Conservation (phyloP, 2,888 invertebrate genomes). For the Pollenia griseotomentosa region DNA sequence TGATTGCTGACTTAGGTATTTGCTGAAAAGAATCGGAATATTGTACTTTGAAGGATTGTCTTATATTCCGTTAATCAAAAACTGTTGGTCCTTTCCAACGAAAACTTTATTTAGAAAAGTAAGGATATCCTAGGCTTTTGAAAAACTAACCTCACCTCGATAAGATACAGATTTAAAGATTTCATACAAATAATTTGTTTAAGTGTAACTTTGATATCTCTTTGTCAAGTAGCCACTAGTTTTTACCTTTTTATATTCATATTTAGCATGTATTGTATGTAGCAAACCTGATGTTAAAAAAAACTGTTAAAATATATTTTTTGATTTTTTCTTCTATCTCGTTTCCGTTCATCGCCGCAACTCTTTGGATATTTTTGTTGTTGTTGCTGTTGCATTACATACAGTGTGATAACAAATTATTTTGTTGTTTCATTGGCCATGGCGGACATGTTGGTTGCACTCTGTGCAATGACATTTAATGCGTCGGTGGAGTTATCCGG, state of each 20-base stretch:
- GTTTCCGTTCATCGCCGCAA: background rate
- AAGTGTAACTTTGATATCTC: too few relatives aligned
- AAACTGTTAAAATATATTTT: background rate
- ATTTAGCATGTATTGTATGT: slow-evolving; percentile 9
- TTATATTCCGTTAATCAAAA: too few relatives aligned
- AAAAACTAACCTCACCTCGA: too few relatives aligned
- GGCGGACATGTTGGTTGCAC: slow-evolving; percentile 97
- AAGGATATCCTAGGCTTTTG: too few relatives aligned
- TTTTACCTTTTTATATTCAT: background rate
- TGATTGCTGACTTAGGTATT: too few relatives aligned
- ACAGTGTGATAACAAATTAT: slow-evolving; percentile 95
- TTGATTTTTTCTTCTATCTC: slow-evolving; percentile 42
- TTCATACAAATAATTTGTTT: too few relatives aligned
- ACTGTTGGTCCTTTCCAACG: too few relatives aligned
- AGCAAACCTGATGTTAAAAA: slow-evolving; percentile 35
- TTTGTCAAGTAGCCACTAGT: too few relatives aligned
- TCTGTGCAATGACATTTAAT: slow-evolving; percentile 97
- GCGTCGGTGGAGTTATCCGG: slow-evolving; percentile 94
- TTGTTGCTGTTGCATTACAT: slow-evolving; percentile 49
- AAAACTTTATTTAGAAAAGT: too few relatives aligned
- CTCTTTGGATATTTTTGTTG: background rate
- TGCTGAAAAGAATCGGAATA: too few relatives aligned
- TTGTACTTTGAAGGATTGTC: too few relatives aligned
- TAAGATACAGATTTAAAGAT: too few relatives aligned
- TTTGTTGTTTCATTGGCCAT: slow-evolving; percentile 97